Evolutionary conservation across 2,888 invertebrate genomes (phyloP), one percentile per base, ranked within the genome.

Genomic region (Glyphotaelius pellucidus): DNA sequence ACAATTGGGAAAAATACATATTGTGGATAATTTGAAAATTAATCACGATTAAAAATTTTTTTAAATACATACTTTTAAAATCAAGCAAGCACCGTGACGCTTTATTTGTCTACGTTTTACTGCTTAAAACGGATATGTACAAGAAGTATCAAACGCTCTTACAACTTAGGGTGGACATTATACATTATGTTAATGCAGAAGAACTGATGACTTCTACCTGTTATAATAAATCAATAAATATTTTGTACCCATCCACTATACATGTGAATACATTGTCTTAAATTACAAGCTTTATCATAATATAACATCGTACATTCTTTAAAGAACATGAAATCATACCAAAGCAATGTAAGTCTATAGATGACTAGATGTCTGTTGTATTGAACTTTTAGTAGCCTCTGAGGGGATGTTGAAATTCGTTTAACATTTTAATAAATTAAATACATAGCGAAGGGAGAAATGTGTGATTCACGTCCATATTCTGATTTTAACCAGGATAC

Each of bases 291-390:
- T n/a, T 86, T 86, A 86, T 42, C 83, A 83, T 35, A 42, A 67
- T n/a, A 67, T 86, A 42, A 67, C 67, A 67, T 67, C 67, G 25
- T 67, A 86, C 86, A 42, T 83, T 52, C 31, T 67, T 88, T 32
- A 52, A 88, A 30, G 88, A 88, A 88, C 52, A 35, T 25, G 19
- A 87, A 85, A 85, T 85, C 85, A 85, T 85, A n/a, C 12, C n/a
- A 86, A 67, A 88, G 88, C 67, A 88, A 88, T 42, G 42, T 88
- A 88, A 88, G 79, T 88, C 88, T 79, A 88, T 67, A 31, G 35
- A 67, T 88, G 88, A 88, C 88, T 88, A 88, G 88, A 88, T 67
- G 88, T 88, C 35, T 42, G 86, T 88, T 88, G 88, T 88, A 88
- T 67, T 88, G 88, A 88, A 88, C 52, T 67, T 88, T 52, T 67